Conservation (phyloP, 2,113 vertebrate species). For the Bambusicola thoracicus region DNA sequence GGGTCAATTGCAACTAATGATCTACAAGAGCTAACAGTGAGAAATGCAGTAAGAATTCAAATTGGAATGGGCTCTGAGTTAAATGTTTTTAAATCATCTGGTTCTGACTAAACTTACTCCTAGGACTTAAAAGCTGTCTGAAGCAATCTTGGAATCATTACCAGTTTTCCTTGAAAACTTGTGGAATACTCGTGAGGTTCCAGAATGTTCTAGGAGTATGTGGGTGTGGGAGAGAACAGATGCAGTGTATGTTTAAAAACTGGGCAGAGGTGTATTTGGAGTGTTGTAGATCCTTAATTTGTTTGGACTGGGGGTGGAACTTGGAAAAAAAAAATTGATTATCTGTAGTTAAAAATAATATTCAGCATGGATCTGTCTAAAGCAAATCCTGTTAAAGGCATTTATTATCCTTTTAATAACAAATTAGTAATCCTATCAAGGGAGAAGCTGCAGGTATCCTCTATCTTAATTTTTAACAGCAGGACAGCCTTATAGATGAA, state of each 20-base stretch:
- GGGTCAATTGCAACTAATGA: neutral
- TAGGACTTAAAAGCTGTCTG: neutral
- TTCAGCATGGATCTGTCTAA: neutral
- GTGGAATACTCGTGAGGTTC: neutral
- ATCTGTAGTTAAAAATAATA: neutral
- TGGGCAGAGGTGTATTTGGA: slow-evolving; percentile 15
- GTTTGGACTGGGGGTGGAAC: neutral
- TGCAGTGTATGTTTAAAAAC: slow-evolving; percentile 46
- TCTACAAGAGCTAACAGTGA: neutral
- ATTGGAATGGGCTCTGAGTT: neutral
- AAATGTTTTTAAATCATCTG: neutral
- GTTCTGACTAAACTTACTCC: neutral
- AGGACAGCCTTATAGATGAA: neutral
- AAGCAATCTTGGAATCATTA: neutral
- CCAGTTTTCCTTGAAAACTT: slow-evolving; percentile 17
- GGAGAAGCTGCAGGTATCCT: neutral
- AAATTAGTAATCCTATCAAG: neutral
- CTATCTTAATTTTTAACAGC: neutral
- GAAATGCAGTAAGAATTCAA: neutral
- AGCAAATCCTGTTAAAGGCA: neutral
- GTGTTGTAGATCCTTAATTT: neutral
- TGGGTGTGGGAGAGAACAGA: slow-evolving; percentile 46
- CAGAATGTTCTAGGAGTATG: neutral
- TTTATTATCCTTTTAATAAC: neutral
- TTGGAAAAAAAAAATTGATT: neutral